Conservation (phyloP, 1,140 invertebrate genomes). For the Pollicipes pollicipes region DNA sequence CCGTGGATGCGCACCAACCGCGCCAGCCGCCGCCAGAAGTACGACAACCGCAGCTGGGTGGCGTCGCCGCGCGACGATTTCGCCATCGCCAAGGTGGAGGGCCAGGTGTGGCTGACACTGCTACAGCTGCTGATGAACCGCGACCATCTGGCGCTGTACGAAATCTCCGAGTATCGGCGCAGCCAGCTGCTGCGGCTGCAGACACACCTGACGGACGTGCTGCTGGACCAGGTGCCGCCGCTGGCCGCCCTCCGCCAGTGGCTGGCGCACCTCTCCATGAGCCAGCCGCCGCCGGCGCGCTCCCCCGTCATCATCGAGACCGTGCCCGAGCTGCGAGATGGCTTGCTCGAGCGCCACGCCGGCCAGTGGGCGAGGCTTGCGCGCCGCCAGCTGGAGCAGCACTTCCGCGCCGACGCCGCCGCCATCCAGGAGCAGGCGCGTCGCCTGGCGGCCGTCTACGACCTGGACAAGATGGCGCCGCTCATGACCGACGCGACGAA, state of each 20-base stretch:
- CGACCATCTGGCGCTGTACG: slow-evolving; percentile 32
- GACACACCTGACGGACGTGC: slow-evolving; percentile 37
- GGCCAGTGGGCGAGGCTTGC: background rate
- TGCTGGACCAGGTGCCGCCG: slow-evolving; percentile 55
- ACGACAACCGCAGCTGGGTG: slow-evolving; percentile 7
- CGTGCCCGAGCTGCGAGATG: background rate
- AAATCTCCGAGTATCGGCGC: slow-evolving; percentile 45
- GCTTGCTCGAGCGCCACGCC: background rate
- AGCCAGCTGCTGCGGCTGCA: slow-evolving; percentile 41
- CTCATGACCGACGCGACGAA: background rate
- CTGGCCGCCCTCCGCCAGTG: slow-evolving; percentile 51
- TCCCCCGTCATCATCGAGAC: background rate
- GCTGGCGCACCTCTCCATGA: slow-evolving; percentile 34
- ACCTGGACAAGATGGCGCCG: slow-evolving; percentile 5
- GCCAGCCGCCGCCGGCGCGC: background rate
- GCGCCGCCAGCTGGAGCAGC: background rate
- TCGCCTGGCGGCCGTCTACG: background rate
- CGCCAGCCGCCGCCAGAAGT: slow-evolving; percentile 1
- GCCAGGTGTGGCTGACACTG: slow-evolving; percentile 51
- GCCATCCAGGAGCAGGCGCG: background rate
- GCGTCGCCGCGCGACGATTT: slow-evolving; percentile 7
- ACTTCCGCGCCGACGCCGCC: background rate
- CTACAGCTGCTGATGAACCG: slow-evolving; percentile 44
- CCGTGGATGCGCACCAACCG: slow-evolving; percentile 42
- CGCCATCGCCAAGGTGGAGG: slow-evolving; percentile 40